phyloP scores from a whole-genome alignment of 2,888 invertebrate genomes.

The Parnassius smintheus region DNA sequence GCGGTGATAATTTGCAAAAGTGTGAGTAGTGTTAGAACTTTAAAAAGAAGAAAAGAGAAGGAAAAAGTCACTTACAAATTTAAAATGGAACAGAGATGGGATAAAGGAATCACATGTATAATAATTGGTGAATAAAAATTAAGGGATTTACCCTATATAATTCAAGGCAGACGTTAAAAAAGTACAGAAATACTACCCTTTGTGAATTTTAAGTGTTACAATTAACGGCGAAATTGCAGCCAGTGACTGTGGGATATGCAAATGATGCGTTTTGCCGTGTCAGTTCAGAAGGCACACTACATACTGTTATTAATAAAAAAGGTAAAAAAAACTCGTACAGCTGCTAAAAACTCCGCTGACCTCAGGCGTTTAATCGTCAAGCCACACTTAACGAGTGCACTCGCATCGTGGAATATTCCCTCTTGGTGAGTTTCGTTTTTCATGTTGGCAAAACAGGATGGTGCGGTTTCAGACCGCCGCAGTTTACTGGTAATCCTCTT shows the following conservation, averaged over 20 bases:
- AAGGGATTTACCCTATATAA: background rate
- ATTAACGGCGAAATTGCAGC: conserved; percentile 28
- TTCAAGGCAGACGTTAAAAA: background rate
- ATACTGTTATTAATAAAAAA: conserved; percentile 56
- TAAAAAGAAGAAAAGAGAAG: conserved; percentile 5
- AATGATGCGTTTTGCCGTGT: conserved; percentile 65
- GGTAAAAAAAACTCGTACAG: conserved; percentile 63
- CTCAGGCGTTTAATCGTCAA: conserved; percentile 79
- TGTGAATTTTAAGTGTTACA: conserved; percentile 17
- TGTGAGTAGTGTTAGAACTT: conserved; percentile 16
- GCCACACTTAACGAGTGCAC: conserved; percentile 75
- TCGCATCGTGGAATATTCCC: conserved; percentile 73
- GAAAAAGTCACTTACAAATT: conserved; percentile 5
- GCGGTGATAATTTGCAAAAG: conserved; percentile 4
- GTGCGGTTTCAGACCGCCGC: conserved; percentile 71
- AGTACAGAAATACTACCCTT: background rate
- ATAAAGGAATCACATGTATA: background rate
- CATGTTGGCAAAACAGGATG: conserved; percentile 62
- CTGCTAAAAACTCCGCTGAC: conserved; percentile 75
- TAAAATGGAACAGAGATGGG: background rate
- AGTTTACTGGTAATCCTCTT: conserved; percentile 59
- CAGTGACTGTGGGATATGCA: conserved; percentile 50
- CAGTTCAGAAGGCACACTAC: conserved; percentile 75
- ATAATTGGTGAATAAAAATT: conserved; percentile 8
- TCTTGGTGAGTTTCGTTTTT: conserved; percentile 57